phyloP scores from a whole-genome alignment of 1,140 invertebrate species.

The Lepeophtheirus salmonis region DNA sequence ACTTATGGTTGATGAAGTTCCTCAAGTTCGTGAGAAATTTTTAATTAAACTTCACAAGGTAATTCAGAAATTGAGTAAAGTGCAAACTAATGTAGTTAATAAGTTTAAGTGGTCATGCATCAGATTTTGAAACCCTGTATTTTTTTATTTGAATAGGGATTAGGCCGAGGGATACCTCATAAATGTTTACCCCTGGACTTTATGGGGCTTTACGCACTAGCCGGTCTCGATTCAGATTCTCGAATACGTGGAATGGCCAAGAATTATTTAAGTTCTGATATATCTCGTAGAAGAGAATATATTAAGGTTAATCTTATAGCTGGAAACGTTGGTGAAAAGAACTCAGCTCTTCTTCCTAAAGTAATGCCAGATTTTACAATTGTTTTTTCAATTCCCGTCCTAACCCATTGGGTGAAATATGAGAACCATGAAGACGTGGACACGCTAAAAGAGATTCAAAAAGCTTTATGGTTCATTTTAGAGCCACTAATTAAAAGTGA shows the following conservation, averaged over 20 bases:
- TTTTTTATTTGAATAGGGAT: background rate
- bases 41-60: constrained; percentile 79
- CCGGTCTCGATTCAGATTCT: constrained; percentile 60
- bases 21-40: constrained; percentile 74
- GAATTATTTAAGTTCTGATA: constrained; percentile 61
- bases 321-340: constrained; percentile 26
- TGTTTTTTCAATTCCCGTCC: constrained; percentile 75
- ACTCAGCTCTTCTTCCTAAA: background rate
- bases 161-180: constrained; percentile 22
- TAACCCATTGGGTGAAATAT: constrained; percentile 73
- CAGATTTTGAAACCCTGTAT: too few relatives aligned
- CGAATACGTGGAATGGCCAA: constrained; percentile 44
- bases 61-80: too few relatives aligned
- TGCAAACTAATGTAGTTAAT: too few relatives aligned
- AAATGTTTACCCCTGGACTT: constrained; percentile 75
- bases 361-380: constrained; percentile 85
- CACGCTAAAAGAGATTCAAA: constrained; percentile 37
- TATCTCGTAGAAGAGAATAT: constrained; percentile 72
- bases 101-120: too few relatives aligned
- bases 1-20: constrained; percentile 62
- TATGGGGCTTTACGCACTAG: constrained; percentile 82
- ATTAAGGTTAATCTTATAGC: constrained; percentile 50
- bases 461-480: constrained; percentile 78
- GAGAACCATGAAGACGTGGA: constrained; percentile 38
- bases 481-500: constrained; percentile 87